phyloP scores from a whole-genome alignment of 2,888 invertebrate species.

The Eueremaeus valkanovi region DNA sequence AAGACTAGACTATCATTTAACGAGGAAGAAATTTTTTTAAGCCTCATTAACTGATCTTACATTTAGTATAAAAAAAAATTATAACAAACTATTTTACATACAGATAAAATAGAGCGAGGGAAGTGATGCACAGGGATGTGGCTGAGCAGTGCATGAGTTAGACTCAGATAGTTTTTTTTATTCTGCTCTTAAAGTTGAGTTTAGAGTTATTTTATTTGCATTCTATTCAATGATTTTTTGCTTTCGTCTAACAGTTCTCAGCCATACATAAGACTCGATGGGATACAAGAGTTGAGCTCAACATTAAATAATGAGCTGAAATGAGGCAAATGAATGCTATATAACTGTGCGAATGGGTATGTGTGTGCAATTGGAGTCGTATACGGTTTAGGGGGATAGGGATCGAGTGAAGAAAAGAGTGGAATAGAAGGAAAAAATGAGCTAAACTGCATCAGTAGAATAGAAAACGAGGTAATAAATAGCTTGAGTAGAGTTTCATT shows the following conservation, averaged over 20 bases:
- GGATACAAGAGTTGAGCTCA: not conserved
- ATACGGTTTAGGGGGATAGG: not conserved
- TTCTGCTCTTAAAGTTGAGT: not conserved
- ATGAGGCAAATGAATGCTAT: slow-evolving; percentile 23
- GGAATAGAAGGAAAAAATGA: not conserved
- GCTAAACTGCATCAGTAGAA: slow-evolving; percentile 20
- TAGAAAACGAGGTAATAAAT: slow-evolving; percentile 33
- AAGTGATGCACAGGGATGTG: not conserved
- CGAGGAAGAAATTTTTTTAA: not conserved
- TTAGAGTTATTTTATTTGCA: not conserved
- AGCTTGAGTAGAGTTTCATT: slow-evolving; percentile 22
- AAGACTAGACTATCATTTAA: no score
- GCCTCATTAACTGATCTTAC: not conserved
- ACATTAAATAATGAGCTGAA: slow-evolving; percentile 28
- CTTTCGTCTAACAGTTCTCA: not conserved
- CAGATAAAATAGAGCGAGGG: not conserved
- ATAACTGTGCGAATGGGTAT: not conserved
- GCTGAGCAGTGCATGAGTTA: not conserved
- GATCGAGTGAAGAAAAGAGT: not conserved
- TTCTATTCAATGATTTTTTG: no score
- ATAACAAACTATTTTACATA: not conserved
- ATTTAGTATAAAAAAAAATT: not conserved
- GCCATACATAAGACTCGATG: not conserved
- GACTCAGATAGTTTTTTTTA: not conserved
- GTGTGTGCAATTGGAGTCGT: not conserved